Conservation (phyloP, 92 coral and sea anemone genomes). For the Umimayanthus chanpuru region DNA sequence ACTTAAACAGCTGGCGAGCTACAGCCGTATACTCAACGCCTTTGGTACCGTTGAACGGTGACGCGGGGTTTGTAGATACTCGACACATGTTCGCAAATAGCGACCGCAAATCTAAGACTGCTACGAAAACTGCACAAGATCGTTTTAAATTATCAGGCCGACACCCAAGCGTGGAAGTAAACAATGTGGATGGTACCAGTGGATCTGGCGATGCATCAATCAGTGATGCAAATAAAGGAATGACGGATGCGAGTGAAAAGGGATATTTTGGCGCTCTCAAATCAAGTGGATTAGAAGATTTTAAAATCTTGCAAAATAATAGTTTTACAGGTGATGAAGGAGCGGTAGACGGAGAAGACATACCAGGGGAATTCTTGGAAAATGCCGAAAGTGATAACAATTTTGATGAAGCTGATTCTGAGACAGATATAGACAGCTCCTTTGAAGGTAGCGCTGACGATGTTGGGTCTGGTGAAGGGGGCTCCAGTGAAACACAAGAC, state of each 20-base stretch:
- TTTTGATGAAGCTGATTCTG: neutral
- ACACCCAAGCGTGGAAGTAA: neutral
- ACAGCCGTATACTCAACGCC: neutral
- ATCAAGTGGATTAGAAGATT: neutral
- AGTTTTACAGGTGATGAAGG: constrained; percentile 40
- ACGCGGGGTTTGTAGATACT: constrained; percentile 31
- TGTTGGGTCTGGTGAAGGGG: constrained; percentile 19
- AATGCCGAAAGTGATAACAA: neutral
- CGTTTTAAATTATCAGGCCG: neutral
- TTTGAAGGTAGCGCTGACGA: constrained; percentile 6
- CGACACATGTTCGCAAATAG: constrained; percentile 33
- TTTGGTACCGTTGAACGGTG: neutral
- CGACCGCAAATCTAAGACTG: neutral
- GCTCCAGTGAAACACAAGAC: neutral
- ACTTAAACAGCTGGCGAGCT: neutral
- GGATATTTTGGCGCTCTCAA: neutral
- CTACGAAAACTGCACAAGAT: neutral
- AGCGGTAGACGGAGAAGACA: constrained; percentile 10
- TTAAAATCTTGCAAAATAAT: neutral
- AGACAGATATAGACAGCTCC: neutral
- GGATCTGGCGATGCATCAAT: constrained; percentile 1
- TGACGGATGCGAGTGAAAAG: neutral
- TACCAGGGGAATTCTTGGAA: neutral
- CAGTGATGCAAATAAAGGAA: neutral
- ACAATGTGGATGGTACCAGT: neutral